Percentiles rank a stretch among this genome's conserved stretches.
Conservation (phyloP, 2,888 invertebrate species). For the Temnothorax unifasciatus region DNA sequence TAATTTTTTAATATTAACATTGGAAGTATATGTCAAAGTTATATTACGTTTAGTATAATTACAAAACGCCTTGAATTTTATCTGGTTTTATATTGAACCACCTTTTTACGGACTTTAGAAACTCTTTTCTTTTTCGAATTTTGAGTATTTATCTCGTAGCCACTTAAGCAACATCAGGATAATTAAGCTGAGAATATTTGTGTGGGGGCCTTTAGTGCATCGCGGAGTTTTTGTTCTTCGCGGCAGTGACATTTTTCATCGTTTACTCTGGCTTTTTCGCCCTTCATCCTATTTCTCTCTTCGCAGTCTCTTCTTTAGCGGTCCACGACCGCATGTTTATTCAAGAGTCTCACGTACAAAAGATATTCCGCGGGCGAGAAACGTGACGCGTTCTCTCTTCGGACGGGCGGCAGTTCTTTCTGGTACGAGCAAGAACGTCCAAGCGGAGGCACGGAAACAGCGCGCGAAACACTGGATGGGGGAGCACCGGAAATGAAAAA, state of each 20-base stretch:
- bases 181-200: slow-evolving; percentile 84
- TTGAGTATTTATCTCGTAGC: slow-evolving; percentile 35
- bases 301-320: slow-evolving; percentile 42
- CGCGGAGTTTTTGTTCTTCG: slow-evolving; percentile 69
- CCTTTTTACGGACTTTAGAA: neutral
- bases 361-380: slow-evolving; percentile 83
- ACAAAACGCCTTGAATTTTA: neutral
- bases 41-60: neutral
- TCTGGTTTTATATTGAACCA: slow-evolving; percentile 1
- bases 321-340: slow-evolving; percentile 83
- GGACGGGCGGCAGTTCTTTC: slow-evolving; percentile 42
- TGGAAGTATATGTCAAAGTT: neutral
- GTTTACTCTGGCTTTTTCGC: slow-evolving; percentile 77
- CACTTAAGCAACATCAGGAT: slow-evolving; percentile 66
- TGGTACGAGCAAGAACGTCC: slow-evolving; percentile 24
- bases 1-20: neutral
- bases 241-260: slow-evolving; percentile 82
- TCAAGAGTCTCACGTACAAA: slow-evolving; percentile 85
- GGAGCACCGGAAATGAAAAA: slow-evolving; percentile 84
- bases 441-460: slow-evolving; percentile 56
- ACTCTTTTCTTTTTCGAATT: slow-evolving; percentile 9
- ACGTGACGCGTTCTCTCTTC: slow-evolving; percentile 75
- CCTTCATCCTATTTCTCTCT: slow-evolving; percentile 22
- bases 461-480: slow-evolving; percentile 80
- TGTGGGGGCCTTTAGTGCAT: slow-evolving; percentile 75